Evolutionary conservation across 2,888 invertebrate species (phyloP), one percentile per base, ranked within the genome.

Genomic region (Pollenia griseotomentosa): DNA sequence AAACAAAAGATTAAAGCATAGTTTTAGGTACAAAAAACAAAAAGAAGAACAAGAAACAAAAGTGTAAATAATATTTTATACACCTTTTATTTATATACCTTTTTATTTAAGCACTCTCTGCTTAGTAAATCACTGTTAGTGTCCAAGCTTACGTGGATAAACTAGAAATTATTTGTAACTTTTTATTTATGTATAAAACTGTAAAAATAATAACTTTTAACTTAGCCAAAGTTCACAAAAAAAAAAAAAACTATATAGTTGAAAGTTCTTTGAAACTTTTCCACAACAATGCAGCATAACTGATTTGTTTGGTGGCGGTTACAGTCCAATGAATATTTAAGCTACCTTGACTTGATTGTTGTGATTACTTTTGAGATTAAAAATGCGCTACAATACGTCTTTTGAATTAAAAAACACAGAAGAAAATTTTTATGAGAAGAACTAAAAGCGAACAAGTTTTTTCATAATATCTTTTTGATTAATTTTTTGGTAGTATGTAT

Each of bases 251-350:
- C 1, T 19, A 19, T 19, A 19, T 19, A 19, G 19, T 19, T 1
- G 19, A 2, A 48, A 33, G 5, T 19, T 48, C 19, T 12, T 44
- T 16, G 12, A 5, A 66, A n/a, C 11, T 40, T 33, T 16, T 12
- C 5, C 5, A 19, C 16, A 71, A 71, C 71, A 71, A 77, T 65
- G 55, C 65, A 77, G 23, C 11, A 2, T 10, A 23, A 65, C 53
- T 77, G 42, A 51, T 75, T 42, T 68, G 19, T 40, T 33, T 40
- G 14, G 0, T 5, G 66, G 68, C 68, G 46, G 65, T 33, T 59
- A 48, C 68, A 66, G 33, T 57, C 23, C 48, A 57, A 33, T 68
- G 55, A 57, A 75, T 77, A 66, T 66, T 55, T 46, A 55, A 16
- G 51, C 16, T 11, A 42, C 1, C 51, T 19, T 23, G 53, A n/a